phyloP scores from a whole-genome alignment of 2,888 invertebrate genomes.

The Polyploca ridens region DNA sequence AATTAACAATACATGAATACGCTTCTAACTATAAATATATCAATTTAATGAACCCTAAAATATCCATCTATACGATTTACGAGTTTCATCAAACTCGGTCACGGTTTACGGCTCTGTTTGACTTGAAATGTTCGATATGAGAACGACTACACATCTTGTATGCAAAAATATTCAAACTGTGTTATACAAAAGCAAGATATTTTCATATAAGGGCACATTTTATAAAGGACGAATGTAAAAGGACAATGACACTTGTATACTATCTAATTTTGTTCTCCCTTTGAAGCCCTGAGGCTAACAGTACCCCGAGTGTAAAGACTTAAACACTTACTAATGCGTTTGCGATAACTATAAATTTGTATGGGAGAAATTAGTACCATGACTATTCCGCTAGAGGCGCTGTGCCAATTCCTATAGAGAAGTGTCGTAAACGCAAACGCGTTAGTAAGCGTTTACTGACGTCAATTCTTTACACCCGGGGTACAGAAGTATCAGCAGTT shows the following conservation, averaged over 20 bases:
- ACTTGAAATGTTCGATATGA: conserved; percentile 1
- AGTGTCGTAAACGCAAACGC: too few species aligned
- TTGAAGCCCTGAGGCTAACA: background rate
- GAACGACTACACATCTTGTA: background rate
- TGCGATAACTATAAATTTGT: too few species aligned
- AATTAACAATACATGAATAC: too few species aligned
- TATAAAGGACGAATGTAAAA: background rate
- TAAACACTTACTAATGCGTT: too few species aligned
- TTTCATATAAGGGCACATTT: background rate
- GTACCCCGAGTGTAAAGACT: too few species aligned
- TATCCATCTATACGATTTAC: background rate
- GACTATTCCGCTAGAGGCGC: too few species aligned
- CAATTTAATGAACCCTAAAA: background rate
- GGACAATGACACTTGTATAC: background rate
- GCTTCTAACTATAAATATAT: background rate
- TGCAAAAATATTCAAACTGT: conserved; percentile 4
- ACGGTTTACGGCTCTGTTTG: background rate
- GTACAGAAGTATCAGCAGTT: background rate
- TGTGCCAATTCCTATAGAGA: too few species aligned
- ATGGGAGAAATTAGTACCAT: too few species aligned
- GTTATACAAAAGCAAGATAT: background rate
- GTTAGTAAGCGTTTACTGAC: too few species aligned
- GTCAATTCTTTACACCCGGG: too few species aligned
- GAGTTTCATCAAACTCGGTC: background rate
- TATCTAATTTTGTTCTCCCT: background rate